phyloP scores from a whole-genome alignment of 2,888 invertebrate species.

The Linnaemya vulpina region DNA sequence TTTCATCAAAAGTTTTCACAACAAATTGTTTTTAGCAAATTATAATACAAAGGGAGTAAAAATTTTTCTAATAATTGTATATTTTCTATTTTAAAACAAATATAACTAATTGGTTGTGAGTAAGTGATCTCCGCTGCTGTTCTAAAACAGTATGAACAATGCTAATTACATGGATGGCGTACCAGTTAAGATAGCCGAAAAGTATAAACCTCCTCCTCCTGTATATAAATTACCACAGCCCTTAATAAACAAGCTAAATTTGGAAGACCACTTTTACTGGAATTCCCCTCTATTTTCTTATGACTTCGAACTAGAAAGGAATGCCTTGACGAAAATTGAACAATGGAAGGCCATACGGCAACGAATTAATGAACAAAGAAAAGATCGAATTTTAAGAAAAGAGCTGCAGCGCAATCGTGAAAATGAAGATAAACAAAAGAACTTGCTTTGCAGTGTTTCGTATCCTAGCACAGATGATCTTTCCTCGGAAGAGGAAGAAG shows the following conservation, averaged over 20 bases:
- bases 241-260: slow-evolving; percentile 84
- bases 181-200: slow-evolving; percentile 94
- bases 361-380: slow-evolving; percentile 86
- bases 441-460: slow-evolving; percentile 85
- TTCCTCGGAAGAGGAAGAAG: slow-evolving; percentile 83
- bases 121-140: background rate
- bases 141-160: slow-evolving; percentile 71
- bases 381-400: slow-evolving; percentile 85
- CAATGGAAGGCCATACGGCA: slow-evolving; percentile 88
- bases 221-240: slow-evolving; percentile 85
- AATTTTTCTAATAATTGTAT: background rate
- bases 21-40: slow-evolving; percentile 18
- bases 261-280: slow-evolving; percentile 84
- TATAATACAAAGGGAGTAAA: background rate
- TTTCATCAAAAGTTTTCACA: background rate
- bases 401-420: slow-evolving; percentile 85
- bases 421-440: slow-evolving; percentile 84
- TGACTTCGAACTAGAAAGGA: slow-evolving; percentile 89
- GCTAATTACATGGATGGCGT: slow-evolving; percentile 88
- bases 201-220: slow-evolving; percentile 91
- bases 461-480: slow-evolving; percentile 87
- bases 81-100: slow-evolving; percentile 8
- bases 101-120: background rate
- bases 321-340: slow-evolving; percentile 88
- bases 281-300: slow-evolving; percentile 85